Conservation (phyloP, 2,888 invertebrate species). For the Tetragonula carbonaria region DNA sequence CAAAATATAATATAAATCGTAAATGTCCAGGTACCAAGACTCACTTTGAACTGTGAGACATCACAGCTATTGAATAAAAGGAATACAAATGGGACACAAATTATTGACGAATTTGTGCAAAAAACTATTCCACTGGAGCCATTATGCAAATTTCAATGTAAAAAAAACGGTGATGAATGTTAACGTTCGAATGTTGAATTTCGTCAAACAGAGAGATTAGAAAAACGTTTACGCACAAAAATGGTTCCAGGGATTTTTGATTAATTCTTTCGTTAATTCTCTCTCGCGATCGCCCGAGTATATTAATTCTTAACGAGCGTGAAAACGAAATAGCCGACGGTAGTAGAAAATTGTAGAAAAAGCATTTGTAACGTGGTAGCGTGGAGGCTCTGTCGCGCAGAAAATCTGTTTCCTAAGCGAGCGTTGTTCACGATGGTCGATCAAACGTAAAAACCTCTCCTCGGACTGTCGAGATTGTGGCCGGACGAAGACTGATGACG, state of each 20-base stretch:
- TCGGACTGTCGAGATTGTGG: conserved; percentile 63
- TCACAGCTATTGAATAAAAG: no score
- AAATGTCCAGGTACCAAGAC: no score
- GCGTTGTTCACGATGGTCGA: conserved; percentile 49
- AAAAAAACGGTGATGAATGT: no score
- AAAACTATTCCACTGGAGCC: no score
- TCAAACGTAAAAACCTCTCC: conserved; percentile 59
- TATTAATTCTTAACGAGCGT: neutral
- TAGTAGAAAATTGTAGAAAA: neutral
- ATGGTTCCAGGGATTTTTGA: neutral
- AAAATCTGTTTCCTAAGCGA: conserved; percentile 35
- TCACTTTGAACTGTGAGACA: no score
- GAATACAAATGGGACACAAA: no score
- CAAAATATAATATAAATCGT: no score
- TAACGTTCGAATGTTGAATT: no score
- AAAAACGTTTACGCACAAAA: neutral
- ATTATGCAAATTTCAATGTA: no score
- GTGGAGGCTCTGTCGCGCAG: conserved; percentile 15
- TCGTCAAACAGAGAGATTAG: neutral
- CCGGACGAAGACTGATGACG: conserved; percentile 68
- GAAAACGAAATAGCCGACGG: neutral
- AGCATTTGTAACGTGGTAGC: conserved; percentile 16
- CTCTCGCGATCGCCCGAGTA: neutral
- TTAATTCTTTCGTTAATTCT: no score
- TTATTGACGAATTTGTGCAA: no score